A percentile compares a stretch with the other conserved stretches of the same genome.
Conservation (phyloP, 2,797 vertebrate genomes). For the Aldrovandia affinis region DNA sequence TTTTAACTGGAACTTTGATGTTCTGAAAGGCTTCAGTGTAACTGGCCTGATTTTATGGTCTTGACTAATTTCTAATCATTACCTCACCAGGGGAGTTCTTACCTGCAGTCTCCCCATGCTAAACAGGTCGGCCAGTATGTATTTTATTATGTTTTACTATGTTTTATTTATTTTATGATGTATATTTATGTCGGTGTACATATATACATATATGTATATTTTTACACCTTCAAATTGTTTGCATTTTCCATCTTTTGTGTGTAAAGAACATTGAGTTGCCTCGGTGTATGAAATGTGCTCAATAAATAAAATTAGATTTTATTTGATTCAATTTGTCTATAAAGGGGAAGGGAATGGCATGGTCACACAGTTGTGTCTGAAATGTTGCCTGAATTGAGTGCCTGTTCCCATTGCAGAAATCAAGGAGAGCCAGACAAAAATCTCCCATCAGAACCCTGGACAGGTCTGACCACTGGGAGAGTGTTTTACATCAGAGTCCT, state of each 20-base stretch:
- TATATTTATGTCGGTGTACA: too few species aligned
- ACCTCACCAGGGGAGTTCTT: slow-evolving; percentile 22
- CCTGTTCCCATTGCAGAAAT: background rate
- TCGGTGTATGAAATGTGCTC: too few species aligned
- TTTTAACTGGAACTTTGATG: slow-evolving; percentile 11
- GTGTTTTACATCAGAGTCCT: background rate
- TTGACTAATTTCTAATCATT: slow-evolving; percentile 29
- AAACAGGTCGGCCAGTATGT: too few species aligned
- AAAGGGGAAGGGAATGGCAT: background rate
- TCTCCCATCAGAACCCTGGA: background rate
- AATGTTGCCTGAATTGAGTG: background rate
- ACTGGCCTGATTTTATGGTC: slow-evolving; percentile 26
- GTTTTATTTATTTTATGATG: too few species aligned
- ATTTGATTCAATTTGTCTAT: background rate
- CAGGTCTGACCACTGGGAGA: too few species aligned
- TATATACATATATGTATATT: too few species aligned
- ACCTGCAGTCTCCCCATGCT: slow-evolving; percentile 12
- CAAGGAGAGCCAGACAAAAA: background rate
- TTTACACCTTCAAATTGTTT: too few species aligned
- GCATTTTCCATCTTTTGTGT: too few species aligned
- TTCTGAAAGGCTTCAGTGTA: slow-evolving; percentile 11
- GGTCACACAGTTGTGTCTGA: background rate
- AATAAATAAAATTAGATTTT: too few species aligned
- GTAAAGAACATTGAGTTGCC: slow-evolving; percentile 15
- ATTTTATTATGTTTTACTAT: too few species aligned